A percentile compares a stretch with the other conserved stretches of the same genome.
Conservation (phyloP, 2,113 vertebrate species). For the Oryzias woworae region DNA sequence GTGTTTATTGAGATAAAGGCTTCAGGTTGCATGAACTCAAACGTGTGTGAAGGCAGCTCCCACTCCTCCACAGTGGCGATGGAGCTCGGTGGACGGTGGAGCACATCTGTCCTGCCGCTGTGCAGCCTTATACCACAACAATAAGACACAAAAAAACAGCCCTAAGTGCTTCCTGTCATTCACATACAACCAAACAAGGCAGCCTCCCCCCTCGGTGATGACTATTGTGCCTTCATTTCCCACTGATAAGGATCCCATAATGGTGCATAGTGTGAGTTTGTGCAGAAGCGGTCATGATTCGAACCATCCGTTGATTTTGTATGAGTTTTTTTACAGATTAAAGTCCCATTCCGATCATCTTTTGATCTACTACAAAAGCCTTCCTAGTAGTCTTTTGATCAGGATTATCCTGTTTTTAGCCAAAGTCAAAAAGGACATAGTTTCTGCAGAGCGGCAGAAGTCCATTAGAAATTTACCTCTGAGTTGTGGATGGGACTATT, state of each 20-base stretch:
- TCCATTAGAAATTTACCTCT: no score
- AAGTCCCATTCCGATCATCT: constrained; percentile 3
- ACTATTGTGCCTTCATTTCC: constrained; percentile 55
- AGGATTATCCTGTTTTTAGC: no score
- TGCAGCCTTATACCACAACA: constrained; percentile 65
- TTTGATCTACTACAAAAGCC: no score
- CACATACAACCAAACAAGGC: constrained; percentile 69
- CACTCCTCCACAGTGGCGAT: constrained; percentile 43
- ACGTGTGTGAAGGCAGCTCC: constrained; percentile 29
- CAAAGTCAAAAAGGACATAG: no score
- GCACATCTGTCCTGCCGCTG: constrained; percentile 45
- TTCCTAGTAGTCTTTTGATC: no score
- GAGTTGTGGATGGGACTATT: no score
- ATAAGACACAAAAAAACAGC: constrained; percentile 72
- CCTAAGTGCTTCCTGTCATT: constrained; percentile 82
- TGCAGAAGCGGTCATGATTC: not conserved
- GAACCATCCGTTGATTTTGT: constrained; percentile 8
- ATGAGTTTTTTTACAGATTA: constrained; percentile 13
- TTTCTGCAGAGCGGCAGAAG: no score
- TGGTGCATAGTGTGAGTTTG: constrained; percentile 8
- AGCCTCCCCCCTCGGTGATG: constrained; percentile 53
- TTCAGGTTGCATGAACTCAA: constrained; percentile 50
- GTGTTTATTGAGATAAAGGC: constrained; percentile 67
- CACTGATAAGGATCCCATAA: constrained; percentile 62
- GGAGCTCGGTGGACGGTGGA: constrained; percentile 18